Evolutionary conservation across 1,140 invertebrate species (phyloP), one percentile per base, ranked within the genome.

Genomic region (Lasioglossum albipes): DNA sequence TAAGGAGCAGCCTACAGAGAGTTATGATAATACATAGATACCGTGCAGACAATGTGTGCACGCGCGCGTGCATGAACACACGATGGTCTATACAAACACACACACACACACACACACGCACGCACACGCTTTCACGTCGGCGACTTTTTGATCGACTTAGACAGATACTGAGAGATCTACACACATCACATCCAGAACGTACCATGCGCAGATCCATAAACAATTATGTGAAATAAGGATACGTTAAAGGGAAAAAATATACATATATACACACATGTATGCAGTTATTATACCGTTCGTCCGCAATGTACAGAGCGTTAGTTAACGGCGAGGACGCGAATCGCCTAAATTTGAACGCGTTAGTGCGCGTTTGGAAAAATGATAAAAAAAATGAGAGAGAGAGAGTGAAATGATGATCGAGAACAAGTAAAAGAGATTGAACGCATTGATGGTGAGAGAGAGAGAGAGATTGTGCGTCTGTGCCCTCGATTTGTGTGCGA

Each of bases 221-320:
- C 10, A 49, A n/a, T 75, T 45, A 68, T 16, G 27, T 45, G 54
- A 69, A 31, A 41, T 52, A 70, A 76, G 41, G 64, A 62, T 41
- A 22, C 70, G 45, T 54, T 77, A 66, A 85, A 22, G 54, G 22
- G 20, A 22, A 69, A 73, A 45, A 84, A 72, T 22, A 83, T 72
- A 74, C 74, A 65, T 75, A 81, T 75, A 84, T 75, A 77, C 82
- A 88, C 36, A 42, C 52, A 68, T 73, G 57, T 62, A 81, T 70
- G 45, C 57, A 79, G n/a, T 73, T 80, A 83, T 83, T 82, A 76
- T 84, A 81, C 69, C 81, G 80, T 83, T 81, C 75, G 81, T 82
- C 77, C 79, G 79, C 74, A 86, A 82, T 83, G 71, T 82, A 86
- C 84, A 77, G 66, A 83, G 61, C 85, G 73, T 86, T 85, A 75